These are phyloP conservation scores for Actenoides hombroni DNA, from an alignment of 2,113 vertebrate species.

Conservation along the genomic window DNA sequence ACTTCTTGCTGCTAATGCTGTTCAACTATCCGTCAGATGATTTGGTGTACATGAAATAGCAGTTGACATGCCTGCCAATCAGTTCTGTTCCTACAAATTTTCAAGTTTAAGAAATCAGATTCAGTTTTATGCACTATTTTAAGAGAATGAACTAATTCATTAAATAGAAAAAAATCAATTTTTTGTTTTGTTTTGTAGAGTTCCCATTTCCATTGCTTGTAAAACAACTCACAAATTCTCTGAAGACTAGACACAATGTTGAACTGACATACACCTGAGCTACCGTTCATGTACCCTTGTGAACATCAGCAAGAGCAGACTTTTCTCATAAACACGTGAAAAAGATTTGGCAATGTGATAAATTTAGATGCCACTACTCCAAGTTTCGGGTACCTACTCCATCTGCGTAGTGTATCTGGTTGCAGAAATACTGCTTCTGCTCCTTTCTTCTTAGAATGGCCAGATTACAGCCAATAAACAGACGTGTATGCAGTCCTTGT, in stretches of 20 bases:
- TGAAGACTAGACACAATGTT: not conserved
- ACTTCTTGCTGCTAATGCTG: not conserved
- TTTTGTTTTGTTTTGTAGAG: accelerated
- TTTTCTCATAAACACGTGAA: not conserved
- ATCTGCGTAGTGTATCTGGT: not conserved
- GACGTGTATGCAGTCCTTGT: not conserved
- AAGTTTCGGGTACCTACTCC: not conserved
- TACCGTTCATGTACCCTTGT: accelerated
- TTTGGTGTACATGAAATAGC: not conserved
- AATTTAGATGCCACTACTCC: not conserved
- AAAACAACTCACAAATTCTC: not conserved
- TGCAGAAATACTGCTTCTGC: not conserved
- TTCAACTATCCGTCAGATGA: not conserved
- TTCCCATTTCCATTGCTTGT: not conserved
- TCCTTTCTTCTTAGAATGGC: not conserved
- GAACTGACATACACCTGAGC: not conserved
- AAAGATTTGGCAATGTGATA: not conserved
- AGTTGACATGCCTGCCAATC: not conserved
- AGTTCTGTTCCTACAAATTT: not conserved
- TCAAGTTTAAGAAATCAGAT: not conserved
- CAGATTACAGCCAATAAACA: not conserved
- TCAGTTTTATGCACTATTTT: not conserved
- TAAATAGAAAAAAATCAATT: not conserved
- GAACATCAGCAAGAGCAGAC: not conserved
- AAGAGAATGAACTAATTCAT: not conserved